phyloP scores from a whole-genome alignment of 1,140 invertebrate species.

The Aradophagus sp. region DNA sequence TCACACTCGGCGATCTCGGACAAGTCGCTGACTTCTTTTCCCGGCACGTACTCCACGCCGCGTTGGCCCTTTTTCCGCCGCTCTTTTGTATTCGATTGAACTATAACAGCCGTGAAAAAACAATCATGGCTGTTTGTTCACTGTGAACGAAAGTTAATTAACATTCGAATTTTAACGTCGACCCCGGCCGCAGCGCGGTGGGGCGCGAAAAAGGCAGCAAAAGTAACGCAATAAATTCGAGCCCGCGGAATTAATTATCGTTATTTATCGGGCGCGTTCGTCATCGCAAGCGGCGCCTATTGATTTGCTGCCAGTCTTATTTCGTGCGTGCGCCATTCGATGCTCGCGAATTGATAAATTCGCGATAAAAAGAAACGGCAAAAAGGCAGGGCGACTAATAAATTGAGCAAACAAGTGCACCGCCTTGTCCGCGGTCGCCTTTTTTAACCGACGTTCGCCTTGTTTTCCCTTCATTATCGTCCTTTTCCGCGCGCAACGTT shows the following conservation, averaged over 20 bases:
- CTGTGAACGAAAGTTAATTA: conserved; percentile 44
- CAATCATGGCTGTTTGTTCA: conserved; percentile 37
- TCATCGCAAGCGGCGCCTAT: conserved; percentile 16
- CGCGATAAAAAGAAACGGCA: conserved; percentile 15
- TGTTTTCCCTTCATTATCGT: conserved; percentile 20
- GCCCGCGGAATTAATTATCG: conserved; percentile 14
- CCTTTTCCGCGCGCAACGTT: conserved; percentile 7
- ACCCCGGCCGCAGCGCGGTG: too few relatives aligned
- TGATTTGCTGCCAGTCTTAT: conserved; percentile 30
- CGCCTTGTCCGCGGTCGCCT: background rate
- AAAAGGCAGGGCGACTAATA: conserved; percentile 29
- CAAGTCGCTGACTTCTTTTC: conserved; percentile 23
- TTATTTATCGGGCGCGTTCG: conserved; percentile 26
- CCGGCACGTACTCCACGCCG: conserved; percentile 26
- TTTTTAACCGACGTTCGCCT: conserved; percentile 16
- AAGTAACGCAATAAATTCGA: conserved; percentile 28
- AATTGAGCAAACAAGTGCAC: conserved; percentile 35
- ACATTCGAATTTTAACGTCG: conserved; percentile 33
- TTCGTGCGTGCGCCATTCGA: conserved; percentile 7
- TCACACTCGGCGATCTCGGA: conserved; percentile 20
- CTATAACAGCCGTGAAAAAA: conserved; percentile 35
- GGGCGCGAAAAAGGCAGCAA: too few relatives aligned
- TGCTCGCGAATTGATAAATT: conserved; percentile 20
- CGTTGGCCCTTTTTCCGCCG: conserved; percentile 14
- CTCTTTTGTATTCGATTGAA: conserved; percentile 38